Evolutionary conservation across 1,140 invertebrate species (phyloP).

Genomic region (Homalodisca vitripennis): DNA sequence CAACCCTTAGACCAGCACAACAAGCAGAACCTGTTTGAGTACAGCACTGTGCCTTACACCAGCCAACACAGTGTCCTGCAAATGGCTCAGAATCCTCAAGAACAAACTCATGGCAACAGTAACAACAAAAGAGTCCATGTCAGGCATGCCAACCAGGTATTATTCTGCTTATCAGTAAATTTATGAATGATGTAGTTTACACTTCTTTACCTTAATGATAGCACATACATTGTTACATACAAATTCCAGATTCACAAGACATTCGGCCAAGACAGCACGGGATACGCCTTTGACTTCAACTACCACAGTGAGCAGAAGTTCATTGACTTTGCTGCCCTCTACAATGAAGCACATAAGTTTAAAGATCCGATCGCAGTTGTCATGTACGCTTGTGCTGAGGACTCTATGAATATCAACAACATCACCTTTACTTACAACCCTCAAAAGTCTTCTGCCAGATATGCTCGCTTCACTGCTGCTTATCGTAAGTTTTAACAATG

Average conservation of each 20-base stretch:
- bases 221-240: too few species aligned
- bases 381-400: slow-evolving; percentile 30
- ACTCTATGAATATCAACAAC: slow-evolving; percentile 35
- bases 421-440: slow-evolving; percentile 37
- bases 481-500: slow-evolving; percentile 22
- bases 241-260: slow-evolving; percentile 27
- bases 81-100: slow-evolving; percentile 41
- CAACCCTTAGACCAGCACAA: slow-evolving; percentile 51
- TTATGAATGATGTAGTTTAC: too few species aligned
- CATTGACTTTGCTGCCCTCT: slow-evolving; percentile 41
- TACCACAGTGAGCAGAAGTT: slow-evolving; percentile 49
- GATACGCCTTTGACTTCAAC: slow-evolving; percentile 51
- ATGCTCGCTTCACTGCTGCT: slow-evolving; percentile 37
- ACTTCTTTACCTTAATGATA: too few species aligned
- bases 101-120: slow-evolving; percentile 46
- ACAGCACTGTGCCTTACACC: slow-evolving; percentile 59
- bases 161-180: background rate
- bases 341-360: slow-evolving; percentile 36
- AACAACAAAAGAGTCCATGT: slow-evolving; percentile 45
- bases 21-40: slow-evolving; percentile 56
- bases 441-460: slow-evolving; percentile 38
- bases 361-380: slow-evolving; percentile 42
- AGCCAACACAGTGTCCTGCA: slow-evolving; percentile 54
- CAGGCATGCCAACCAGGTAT: slow-evolving; percentile 42
- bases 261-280: slow-evolving; percentile 43